Evolutionary conservation across 2,113 vertebrate species (phyloP).

Genomic region (Vulpes lagopus): DNA sequence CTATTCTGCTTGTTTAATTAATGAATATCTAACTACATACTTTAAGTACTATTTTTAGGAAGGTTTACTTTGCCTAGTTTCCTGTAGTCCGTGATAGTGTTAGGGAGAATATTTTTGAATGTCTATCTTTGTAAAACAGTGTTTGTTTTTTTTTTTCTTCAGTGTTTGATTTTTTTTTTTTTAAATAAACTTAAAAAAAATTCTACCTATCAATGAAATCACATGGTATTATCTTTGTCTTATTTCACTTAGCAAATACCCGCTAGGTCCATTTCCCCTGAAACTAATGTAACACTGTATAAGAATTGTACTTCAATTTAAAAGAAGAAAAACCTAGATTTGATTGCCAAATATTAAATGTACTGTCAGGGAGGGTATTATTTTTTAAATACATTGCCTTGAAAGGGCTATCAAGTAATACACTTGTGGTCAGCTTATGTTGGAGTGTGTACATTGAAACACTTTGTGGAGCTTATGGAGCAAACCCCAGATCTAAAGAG

Average conservation of each 20-base stretch:
- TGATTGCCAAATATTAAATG: not conserved
- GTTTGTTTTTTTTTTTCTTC: not conserved
- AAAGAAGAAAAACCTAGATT: not conserved
- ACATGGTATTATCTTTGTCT: not conserved
- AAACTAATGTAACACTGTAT: not conserved
- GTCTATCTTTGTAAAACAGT: not conserved
- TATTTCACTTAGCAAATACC: not conserved
- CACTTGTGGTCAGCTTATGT: not conserved
- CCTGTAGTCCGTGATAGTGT: not conserved
- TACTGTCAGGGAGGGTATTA: not conserved
- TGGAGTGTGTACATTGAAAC: fast-evolving
- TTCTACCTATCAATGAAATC: not conserved
- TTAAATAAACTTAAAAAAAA: not conserved
- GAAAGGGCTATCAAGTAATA: not conserved
- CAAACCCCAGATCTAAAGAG: not conserved
- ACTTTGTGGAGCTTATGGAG: not conserved
- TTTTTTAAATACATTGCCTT: not conserved
- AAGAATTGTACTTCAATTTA: not conserved
- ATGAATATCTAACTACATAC: not conserved
- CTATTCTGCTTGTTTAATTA: not conserved
- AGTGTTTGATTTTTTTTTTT: not conserved
- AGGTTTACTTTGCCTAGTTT: constrained; percentile 8
- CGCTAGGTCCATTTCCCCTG: not conserved
- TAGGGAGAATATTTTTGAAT: not conserved
- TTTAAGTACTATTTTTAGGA: constrained; percentile 1